Evolutionary conservation across 1,140 invertebrate species (phyloP), one percentile per base, ranked within the genome.

Genomic region (Trachelipus rathkii): DNA sequence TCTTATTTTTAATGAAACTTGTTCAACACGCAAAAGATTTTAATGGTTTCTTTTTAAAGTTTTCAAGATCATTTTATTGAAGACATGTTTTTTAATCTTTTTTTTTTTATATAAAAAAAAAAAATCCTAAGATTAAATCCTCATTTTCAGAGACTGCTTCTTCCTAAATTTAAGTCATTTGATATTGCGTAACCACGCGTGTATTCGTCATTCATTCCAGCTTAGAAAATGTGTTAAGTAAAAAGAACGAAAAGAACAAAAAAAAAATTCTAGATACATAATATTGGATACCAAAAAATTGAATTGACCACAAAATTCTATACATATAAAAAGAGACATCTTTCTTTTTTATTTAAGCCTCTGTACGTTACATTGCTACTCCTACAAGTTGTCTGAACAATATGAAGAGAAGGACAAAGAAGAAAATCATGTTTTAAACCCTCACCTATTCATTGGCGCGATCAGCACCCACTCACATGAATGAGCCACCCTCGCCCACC

Each of bases 161-260:
- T 15, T 15, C 15, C 15, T 15, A 15, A 50, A 50, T 50, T 15
- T 50, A 50, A 9, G 46, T 50, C 46, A 50, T 50, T 50, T 15
- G 46, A 50, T 50, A 50, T 50, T 50, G 46, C 46, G 46, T 50
- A 50, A 50, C 46, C 46, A 50, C 46, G 46, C 46, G 46, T 50
- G 15, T 50, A 15, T 15, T 15, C 46, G 15, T 50, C 9, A 9
- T 15, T 15, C 9, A 50, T 15, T 15, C 46, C 46, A 50, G 9
- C 46, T 15, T 15, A 9, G 9, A 50, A 50, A 50, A 50, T 50
- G 46, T 10, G 46, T 10, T 10, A 15, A 15, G 15, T 9, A 10
- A 9, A 10, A 10, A 10, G 9, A 9, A 50, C 46, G 9, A 9
- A 50, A 50, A 50, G 15, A 50, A 50, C 15, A 15, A 50, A 50